A percentile compares a stretch with the other conserved stretches of the same genome.
These are phyloP conservation scores for Kryptolebias ocellatus DNA, from an alignment of 2,797 vertebrate species.

Conservation along the genomic window DNA sequence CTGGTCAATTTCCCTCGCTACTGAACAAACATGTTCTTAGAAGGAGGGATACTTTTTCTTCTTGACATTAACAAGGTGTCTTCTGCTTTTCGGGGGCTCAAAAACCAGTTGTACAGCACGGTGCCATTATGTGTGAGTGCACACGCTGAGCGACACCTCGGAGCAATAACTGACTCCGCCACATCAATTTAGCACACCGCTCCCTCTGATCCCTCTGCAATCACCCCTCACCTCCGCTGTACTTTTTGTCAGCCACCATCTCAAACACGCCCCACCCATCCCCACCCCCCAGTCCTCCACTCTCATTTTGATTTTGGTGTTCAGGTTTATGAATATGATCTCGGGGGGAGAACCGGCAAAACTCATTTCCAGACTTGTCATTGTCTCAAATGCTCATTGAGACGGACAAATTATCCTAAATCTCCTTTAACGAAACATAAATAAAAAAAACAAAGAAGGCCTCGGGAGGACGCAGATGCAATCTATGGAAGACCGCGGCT, in stretches of 20 bases:
- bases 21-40: slow-evolving; percentile 4
- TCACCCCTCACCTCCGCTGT: slow-evolving; percentile 55
- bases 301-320: slow-evolving; percentile 25
- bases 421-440: slow-evolving; percentile 35
- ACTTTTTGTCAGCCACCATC: slow-evolving; percentile 38
- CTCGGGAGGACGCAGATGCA: slow-evolving; percentile 59
- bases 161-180: slow-evolving; percentile 63
- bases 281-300: background rate
- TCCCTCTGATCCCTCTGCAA: slow-evolving; percentile 60
- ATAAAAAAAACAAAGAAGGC: background rate
- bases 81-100: slow-evolving; percentile 43
- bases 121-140: slow-evolving; percentile 58
- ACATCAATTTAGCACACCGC: slow-evolving; percentile 66
- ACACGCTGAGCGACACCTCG: slow-evolving; percentile 50
- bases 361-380: slow-evolving; percentile 46
- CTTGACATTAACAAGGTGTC: slow-evolving; percentile 54
- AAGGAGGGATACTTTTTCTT: slow-evolving; percentile 30
- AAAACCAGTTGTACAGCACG: slow-evolving; percentile 21
- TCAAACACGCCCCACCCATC: slow-evolving; percentile 33
- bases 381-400: slow-evolving; percentile 42
- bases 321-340: slow-evolving; percentile 42
- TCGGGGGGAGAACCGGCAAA: slow-evolving; percentile 12
- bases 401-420: slow-evolving; percentile 52
- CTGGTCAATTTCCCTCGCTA: background rate
- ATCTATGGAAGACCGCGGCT: slow-evolving; percentile 61